Base-by-base conservation (phyloP, 2,888 invertebrate genomes). In the Drosophila formosana region DNA sequence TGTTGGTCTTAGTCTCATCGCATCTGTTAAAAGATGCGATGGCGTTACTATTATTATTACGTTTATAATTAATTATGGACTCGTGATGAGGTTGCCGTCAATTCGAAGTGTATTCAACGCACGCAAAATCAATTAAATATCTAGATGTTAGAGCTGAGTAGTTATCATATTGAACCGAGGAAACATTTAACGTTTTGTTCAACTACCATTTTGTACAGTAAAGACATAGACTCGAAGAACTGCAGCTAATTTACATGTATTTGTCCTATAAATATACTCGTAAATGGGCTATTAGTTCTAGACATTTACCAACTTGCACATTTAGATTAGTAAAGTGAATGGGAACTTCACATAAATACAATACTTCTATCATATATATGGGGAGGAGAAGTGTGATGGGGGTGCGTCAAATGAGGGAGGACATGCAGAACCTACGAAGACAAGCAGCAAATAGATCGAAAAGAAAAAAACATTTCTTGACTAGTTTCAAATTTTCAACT, bases 1-100 rank as follows among this genome's bases (percentile, higher is more conserved):
- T 75, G 61, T 81, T 81, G 80, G 82, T 81, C 80, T 68, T 66
- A 66, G 61, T 73, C 66, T 65, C 60, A 68, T 70, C 63, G 7
- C 34, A 34, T 51, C 32, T 37, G 7, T 26, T 69, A 55, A 77
- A 61, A 65, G 46, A 66, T 69, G 65, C 45, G 53, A 56, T 58
- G 69, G 39, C 53, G 23, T 30, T n/a, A 23, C 18, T n/a, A 43
- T 50, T 34, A 34, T 13, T 39, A n/a, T 39, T n/a, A 39, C 3
- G 6, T 13, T 8, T 41, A 47, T 45, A 1, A 9, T 45, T 13
- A 13, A 26, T 62, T 65, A 56, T 79, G 79, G 81, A 79, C 77
- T 66, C 55, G 4, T 56, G 30, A 57, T 45, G 47, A 50, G 39
- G 13, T 47, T 63, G 37, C 57, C 57, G 56, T 64, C 64, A 49